Conservation (phyloP, 2,113 vertebrate species). For the Melanotaenia duboulayi region DNA sequence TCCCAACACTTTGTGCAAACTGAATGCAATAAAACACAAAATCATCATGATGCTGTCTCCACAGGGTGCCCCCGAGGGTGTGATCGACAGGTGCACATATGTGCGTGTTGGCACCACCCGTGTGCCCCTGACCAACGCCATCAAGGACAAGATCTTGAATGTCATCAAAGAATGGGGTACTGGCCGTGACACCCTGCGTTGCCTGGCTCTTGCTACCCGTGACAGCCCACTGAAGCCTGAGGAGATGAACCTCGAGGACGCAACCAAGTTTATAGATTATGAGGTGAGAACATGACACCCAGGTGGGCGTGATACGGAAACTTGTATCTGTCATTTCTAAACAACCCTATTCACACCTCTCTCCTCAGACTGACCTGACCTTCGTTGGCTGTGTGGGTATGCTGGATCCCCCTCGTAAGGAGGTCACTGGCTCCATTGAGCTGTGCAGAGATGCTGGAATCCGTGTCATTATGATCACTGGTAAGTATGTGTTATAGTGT, state of each 20-base stretch:
- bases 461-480: slow-evolving; percentile 87
- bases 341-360: background rate
- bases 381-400: slow-evolving; percentile 95
- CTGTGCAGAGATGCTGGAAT: slow-evolving; percentile 84
- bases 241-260: slow-evolving; percentile 91
- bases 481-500: slow-evolving; percentile 50
- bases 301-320: background rate
- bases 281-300: slow-evolving; percentile 80
- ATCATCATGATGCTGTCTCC: background rate
- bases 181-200: slow-evolving; percentile 92
- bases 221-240: slow-evolving; percentile 88
- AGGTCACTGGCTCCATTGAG: slow-evolving; percentile 89
- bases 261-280: slow-evolving; percentile 86
- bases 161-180: slow-evolving; percentile 94
- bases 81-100: slow-evolving; percentile 91
- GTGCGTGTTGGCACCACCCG: slow-evolving; percentile 91
- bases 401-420: slow-evolving; percentile 95
- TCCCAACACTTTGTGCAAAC: background rate
- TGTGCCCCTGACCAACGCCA: slow-evolving; percentile 83
- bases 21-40: background rate
- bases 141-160: slow-evolving; percentile 86
- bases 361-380: slow-evolving; percentile 86
- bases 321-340: background rate
- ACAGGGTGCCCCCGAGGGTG: slow-evolving; percentile 87
- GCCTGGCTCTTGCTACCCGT: slow-evolving; percentile 91